Percentiles rank a stretch among this genome's conserved stretches.
These are phyloP conservation scores for Bostrychus sinensis DNA, from an alignment of 2,113 vertebrate genomes.

Conservation along the genomic window DNA sequence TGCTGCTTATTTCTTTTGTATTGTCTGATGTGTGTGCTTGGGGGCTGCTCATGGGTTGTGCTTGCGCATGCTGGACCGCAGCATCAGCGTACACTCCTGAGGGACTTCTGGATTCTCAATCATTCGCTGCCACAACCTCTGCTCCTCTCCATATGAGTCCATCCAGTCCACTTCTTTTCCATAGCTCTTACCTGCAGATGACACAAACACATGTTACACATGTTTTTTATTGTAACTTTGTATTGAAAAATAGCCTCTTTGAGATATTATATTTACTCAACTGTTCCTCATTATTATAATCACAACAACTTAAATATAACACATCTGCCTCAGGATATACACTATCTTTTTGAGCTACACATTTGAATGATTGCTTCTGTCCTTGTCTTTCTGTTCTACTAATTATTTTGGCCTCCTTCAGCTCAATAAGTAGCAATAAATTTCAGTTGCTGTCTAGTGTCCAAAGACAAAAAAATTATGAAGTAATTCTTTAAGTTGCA, in stretches of 20 bases:
- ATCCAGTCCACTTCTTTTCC: conserved; percentile 94
- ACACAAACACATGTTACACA: conserved; percentile 10
- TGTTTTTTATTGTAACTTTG: conserved; percentile 20
- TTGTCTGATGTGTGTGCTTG: conserved; percentile 15
- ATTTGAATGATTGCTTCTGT: not conserved
- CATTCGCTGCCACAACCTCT: conserved; percentile 92
- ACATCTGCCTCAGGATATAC: not conserved
- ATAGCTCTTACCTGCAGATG: conserved; percentile 85
- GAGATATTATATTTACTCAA: not conserved
- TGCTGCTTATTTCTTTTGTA: conserved; percentile 4
- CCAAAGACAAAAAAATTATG: too few species aligned
- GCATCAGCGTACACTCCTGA: conserved; percentile 91
- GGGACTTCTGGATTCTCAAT: conserved; percentile 87
- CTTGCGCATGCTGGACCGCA: conserved; percentile 92
- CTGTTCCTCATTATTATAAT: too few species aligned
- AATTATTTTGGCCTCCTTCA: not conserved
- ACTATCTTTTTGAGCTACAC: not conserved
- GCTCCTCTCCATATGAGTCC: conserved; percentile 93
- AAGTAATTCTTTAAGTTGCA: too few species aligned
- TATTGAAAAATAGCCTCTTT: not conserved
- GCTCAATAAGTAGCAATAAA: too few species aligned
- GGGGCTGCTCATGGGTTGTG: conserved; percentile 69
- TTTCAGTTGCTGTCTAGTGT: not conserved
- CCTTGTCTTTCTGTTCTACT: not conserved
- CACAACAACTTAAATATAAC: too few species aligned